Percentiles rank a stretch among this genome's conserved stretches.
Evolutionary conservation across 2,888 invertebrate genomes (phyloP).

Genomic region (Mythimna loreyi): DNA sequence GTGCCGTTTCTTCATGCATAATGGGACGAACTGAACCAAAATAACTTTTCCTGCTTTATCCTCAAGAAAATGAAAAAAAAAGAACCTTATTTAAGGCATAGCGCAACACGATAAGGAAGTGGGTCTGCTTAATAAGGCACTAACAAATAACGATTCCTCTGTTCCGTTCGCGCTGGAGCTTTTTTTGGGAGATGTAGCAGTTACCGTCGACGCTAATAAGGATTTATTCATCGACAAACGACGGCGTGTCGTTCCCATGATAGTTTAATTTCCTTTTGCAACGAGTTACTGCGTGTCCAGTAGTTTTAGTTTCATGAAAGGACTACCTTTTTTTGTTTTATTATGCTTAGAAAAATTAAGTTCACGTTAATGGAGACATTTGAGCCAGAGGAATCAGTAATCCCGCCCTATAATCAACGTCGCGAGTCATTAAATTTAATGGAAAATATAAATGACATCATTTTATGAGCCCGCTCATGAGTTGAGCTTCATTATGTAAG

Average conservation of each 20-base stretch:
- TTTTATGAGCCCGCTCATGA: slow-evolving; percentile 32
- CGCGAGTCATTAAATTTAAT: slow-evolving; percentile 27
- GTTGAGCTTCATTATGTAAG: slow-evolving; percentile 23
- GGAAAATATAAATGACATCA: slow-evolving; percentile 48
- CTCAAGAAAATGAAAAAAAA: slow-evolving; percentile 33
- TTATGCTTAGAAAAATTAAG: background rate
- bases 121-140: slow-evolving; percentile 22
- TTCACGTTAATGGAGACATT: slow-evolving; percentile 3
- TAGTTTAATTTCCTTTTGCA: slow-evolving; percentile 17
- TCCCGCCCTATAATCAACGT: slow-evolving; percentile 3
- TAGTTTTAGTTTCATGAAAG: background rate
- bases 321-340: background rate
- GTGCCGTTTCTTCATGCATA: slow-evolving; percentile 50
- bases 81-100: slow-evolving; percentile 29
- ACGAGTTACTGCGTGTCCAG: background rate
- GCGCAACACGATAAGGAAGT: slow-evolving; percentile 26
- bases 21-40: slow-evolving; percentile 43
- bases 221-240: slow-evolving; percentile 4
- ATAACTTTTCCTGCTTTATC: slow-evolving; percentile 41
- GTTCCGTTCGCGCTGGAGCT: background rate
- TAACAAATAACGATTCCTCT: slow-evolving; percentile 14
- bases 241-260: background rate
- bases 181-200: slow-evolving; percentile 22
- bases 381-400: background rate
- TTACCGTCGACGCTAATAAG: slow-evolving; percentile 3